Base-by-base conservation (phyloP, 2,888 invertebrate genomes). In the Tachina fera region DNA sequence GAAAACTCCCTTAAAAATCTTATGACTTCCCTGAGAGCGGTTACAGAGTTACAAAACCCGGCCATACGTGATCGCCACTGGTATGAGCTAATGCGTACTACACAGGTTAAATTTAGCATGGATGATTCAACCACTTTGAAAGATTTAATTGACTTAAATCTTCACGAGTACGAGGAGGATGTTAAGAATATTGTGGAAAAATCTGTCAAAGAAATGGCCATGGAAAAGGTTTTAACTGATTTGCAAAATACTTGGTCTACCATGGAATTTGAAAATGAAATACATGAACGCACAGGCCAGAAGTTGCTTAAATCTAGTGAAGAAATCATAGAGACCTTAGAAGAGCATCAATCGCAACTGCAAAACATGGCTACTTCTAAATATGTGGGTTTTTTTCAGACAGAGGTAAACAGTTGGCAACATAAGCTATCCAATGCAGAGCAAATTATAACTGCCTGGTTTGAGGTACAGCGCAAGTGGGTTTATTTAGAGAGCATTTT, bases 341-440 rank as follows among this genome's bases (percentile, higher is more conserved):
- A 98, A 93, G 98, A 98, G 89, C 97, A 98, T 93, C 98, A 98
- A 95, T 97, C 94, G 0, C 96, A 96, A 94, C 94, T 98, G n/a
- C 98, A 98, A 93, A 98, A 96, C 90, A 96, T 98, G 97, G 95
- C 98, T 94, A 96, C 97, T 0, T 98, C 98, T 0, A 98, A 98
- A 91, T 98, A 96, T 92, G 96, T 98, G 85, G 96, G 96, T 3
- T 96, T 95, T 92, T 98, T 98, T 92, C 94, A 97, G 87, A 94
- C 94, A 14, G 97, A 98, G 91, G 97, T 98, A 0, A 96, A 96
- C 0, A 94, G 94, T 19, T 99, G 98, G 98, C 98, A 97, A 91
- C 95, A 94, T 89, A 97, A 97, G 89, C 94, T 99, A 4, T 97
- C 97, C 0, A 97, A 96, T 85, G 97, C 98, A 0, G 98, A 98